phyloP scores from a whole-genome alignment of 2,113 vertebrate genomes.

The Trichomycterus rosablanca region DNA sequence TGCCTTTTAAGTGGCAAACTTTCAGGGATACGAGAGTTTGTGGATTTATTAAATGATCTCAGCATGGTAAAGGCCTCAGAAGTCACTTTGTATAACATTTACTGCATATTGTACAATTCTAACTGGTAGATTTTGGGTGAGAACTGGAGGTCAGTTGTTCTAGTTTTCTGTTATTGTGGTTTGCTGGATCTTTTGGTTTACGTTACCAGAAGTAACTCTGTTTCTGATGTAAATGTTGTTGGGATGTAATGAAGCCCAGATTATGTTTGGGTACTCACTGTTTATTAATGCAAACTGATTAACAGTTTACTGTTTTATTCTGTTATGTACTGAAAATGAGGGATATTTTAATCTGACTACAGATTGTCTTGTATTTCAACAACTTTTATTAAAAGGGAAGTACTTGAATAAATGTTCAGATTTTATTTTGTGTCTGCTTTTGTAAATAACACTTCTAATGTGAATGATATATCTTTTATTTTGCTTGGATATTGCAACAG shows the following conservation, averaged over 20 bases:
- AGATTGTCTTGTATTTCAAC: conserved; percentile 44
- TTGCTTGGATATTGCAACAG: no score
- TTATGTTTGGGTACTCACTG: conserved; percentile 7
- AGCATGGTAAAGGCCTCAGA: background rate
- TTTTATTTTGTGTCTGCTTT: background rate
- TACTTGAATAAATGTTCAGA: conserved; percentile 30
- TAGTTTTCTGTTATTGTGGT: background rate
- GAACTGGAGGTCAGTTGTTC: conserved; percentile 10
- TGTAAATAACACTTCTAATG: no score
- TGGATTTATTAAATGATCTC: background rate
- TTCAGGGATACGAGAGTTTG: conserved; percentile 13
- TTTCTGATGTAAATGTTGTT: conserved; percentile 7
- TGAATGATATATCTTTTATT: no score
- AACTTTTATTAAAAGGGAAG: conserved; percentile 54
- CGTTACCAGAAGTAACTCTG: background rate
- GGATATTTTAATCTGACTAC: conserved; percentile 53
- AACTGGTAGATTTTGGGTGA: background rate
- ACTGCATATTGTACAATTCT: background rate
- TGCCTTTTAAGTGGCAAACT: conserved; percentile 8
- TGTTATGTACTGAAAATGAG: conserved; percentile 49
- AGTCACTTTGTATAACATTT: background rate
- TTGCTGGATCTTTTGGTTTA: conserved; percentile 20
- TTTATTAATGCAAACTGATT: conserved; percentile 37
- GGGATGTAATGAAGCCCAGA: conserved; percentile 30
- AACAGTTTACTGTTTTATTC: conserved; percentile 39